Conservation (phyloP, 2,888 invertebrate genomes). For the Cosmopolites sordidus region DNA sequence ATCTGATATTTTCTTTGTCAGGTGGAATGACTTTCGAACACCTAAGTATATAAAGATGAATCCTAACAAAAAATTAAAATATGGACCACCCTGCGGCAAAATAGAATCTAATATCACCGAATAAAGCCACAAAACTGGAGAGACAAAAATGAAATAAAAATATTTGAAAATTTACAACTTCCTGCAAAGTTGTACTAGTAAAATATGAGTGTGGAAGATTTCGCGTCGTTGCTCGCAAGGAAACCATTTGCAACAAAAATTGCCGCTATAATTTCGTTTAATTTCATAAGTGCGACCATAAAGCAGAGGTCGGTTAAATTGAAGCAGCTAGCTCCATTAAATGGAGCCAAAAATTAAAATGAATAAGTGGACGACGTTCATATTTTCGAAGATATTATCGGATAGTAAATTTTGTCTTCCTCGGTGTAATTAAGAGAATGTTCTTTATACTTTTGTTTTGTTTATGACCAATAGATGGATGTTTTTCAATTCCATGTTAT, state of each 20-base stretch:
- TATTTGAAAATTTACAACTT: slow-evolving; percentile 15
- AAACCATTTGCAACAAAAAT: slow-evolving; percentile 25
- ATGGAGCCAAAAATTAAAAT: slow-evolving; percentile 12
- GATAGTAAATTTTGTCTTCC: not conserved
- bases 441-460: too few species aligned
- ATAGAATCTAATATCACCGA: too few species aligned
- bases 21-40: too few species aligned
- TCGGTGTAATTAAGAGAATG: not conserved
- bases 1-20: too few species aligned
- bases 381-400: not conserved
- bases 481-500: too few species aligned
- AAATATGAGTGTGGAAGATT: slow-evolving; percentile 20
- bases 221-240: slow-evolving; percentile 15
- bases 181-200: slow-evolving; percentile 20
- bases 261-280: slow-evolving; percentile 22
- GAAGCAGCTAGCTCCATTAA: slow-evolving; percentile 12
- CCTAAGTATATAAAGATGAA: too few species aligned
- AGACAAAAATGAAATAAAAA: too few species aligned
- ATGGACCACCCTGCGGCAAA: too few species aligned
- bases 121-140: too few species aligned
- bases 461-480: too few species aligned
- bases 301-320: slow-evolving; percentile 22
- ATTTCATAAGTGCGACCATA: slow-evolving; percentile 22
- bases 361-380: slow-evolving; percentile 4
- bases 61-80: too few species aligned